Base-by-base conservation (phyloP, 2,888 invertebrate genomes). In the Yponomeuta malinellus region DNA sequence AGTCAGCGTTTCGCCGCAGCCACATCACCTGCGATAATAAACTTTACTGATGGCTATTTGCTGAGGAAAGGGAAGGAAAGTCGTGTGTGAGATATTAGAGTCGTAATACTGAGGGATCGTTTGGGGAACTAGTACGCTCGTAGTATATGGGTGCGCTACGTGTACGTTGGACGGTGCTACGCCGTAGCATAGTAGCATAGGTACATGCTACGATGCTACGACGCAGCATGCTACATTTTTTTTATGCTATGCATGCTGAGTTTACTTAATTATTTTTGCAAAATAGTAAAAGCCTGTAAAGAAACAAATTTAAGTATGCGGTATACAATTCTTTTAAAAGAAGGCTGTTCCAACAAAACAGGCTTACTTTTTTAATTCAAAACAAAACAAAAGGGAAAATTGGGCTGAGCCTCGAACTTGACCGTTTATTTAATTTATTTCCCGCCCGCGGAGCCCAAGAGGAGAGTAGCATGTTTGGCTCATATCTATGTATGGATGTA, bases 1-100 rank as follows among this genome's bases (percentile, higher is more conserved):
- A 93, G 73, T 95, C 95, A 10, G 93, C 91, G 70, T 93, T 94
- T 73, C 94, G 93, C 63, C 94, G 89, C 70, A 95, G 87, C 95
- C 95, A 95, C 93, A 95, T 94, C 70, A 95, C 95, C 95, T 95
- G 76, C 52, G 43, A 31, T 43, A 70, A 73, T 59, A 73, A 48
- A 72, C 15, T 59, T 59, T 59, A 59, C 12, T 59, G 52, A 59
- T 15, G 52, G 52, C 12, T 12, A 59, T 59, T 59, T 15, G 52
- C 52, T 59, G 12, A 15, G 15, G 15, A 1, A 59, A 15, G 15
- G 52, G 15, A 59, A 4, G 15, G 5, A 59, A 59, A 59, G 12
- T 59, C 15, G 52, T 15, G 52, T 59, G 52, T 59, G 12, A 59
- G 15, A 59, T 59, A 59, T 59, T 12, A 59, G 15, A 15, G 52